These are phyloP conservation scores for Diuraphis noxia DNA, from an alignment of 1,140 invertebrate species.

Conservation along the genomic window DNA sequence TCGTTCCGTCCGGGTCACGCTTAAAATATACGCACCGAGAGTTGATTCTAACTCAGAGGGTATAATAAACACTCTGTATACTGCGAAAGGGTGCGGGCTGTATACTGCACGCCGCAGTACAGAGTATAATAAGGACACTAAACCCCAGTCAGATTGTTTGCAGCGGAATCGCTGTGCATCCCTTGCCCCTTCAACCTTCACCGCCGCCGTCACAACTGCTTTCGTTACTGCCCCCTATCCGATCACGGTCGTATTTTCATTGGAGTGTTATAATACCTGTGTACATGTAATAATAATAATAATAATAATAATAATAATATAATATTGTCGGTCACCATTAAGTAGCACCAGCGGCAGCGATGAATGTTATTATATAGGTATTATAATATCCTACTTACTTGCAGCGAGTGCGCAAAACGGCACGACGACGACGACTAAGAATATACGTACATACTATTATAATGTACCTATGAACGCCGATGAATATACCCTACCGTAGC, in stretches of 20 bases:
- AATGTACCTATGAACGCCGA: not conserved
- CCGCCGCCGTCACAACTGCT: not conserved
- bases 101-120: too few species aligned
- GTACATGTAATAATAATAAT: not conserved
- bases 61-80: not conserved
- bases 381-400: not conserved
- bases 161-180: not conserved
- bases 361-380: not conserved
- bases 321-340: not conserved
- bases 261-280: not conserved
- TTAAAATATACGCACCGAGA: not conserved
- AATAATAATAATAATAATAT: not conserved
- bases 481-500: not conserved
- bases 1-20: not conserved
- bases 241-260: not conserved
- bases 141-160: not conserved
- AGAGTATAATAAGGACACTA: not conserved
- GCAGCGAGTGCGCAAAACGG: not conserved
- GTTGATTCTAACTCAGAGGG: not conserved
- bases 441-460: not conserved
- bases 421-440: not conserved
- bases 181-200: not conserved
- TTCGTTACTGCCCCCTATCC: not conserved
- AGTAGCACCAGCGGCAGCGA: not conserved
- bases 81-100: too few species aligned